Evolutionary conservation across 2,888 invertebrate species (phyloP), one percentile per base, ranked within the genome.

Genomic region (Caenorhabditis sinica): DNA sequence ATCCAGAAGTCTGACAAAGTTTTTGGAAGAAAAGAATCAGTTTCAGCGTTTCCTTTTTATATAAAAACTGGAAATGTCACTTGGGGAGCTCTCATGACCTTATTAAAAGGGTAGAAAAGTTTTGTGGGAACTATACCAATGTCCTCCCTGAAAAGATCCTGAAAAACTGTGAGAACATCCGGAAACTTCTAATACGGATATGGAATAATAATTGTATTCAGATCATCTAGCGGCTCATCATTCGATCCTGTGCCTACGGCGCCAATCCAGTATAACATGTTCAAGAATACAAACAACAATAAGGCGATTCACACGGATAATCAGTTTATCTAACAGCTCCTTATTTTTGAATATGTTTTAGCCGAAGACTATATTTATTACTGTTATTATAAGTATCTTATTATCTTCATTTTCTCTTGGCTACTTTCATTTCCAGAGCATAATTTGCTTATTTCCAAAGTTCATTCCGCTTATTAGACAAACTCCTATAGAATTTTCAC

Each of bases 291-390:
- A 15, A 73, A 76, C 30, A 83, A 77, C 36, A 83, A 77, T 23
- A 82, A 75, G 66, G 65, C 72, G 36, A 53, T 80, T 66, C 80
- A 66, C 66, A 58, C 66, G 72, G 80, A 80, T 72, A 80, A 58
- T 45, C 63, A 72, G 65, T 72, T 72, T 63, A 36, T 40, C 28
- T 79, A 66, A 43, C 20, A 13, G 23, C 23, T 33, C 8, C 8
- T 8, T 33, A 8, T 40, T 40, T 40, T 40, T 13, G 11, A 6
- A 36, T 36, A 36, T 36, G 40, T 40, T 40, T 40, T 40, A 11
- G 40, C 40, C 40, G 13, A 40, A 40, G 40, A 11, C 13, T 40
- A 40, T 40, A 53, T 11, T 25, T n/a, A 8, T 30, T n/a, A n/a
- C n/a, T n/a, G n/a, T n/a, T n/a, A 2, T 66, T 45, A 30, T 53